phyloP scores from a whole-genome alignment of 2,113 vertebrate species.

The Dermatemys mawii region DNA sequence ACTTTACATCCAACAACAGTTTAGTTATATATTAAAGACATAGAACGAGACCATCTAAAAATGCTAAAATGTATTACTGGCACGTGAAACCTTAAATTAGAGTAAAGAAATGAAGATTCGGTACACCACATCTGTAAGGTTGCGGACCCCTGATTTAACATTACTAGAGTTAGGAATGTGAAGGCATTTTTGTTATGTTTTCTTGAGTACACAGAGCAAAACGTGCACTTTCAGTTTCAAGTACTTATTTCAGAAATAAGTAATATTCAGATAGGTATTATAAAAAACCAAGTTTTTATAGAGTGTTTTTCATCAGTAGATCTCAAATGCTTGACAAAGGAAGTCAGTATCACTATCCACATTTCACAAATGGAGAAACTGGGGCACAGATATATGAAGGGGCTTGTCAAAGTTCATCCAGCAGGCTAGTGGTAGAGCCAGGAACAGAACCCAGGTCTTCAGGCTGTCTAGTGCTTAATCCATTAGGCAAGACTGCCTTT shows the following conservation, averaged over 20 bases:
- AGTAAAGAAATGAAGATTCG: too few species aligned
- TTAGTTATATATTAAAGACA: too few species aligned
- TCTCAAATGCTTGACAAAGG: background rate
- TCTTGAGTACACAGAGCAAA: background rate
- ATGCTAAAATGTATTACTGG: too few species aligned
- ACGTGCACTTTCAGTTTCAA: accelerated
- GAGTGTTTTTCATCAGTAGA: background rate
- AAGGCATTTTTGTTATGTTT: background rate
- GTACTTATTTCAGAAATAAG: background rate
- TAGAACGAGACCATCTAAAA: too few species aligned
- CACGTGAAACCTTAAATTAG: too few species aligned
- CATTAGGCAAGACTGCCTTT: background rate
- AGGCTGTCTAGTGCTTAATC: background rate
- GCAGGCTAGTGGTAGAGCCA: background rate
- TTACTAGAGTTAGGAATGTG: background rate
- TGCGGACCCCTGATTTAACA: background rate
- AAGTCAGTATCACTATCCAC: background rate
- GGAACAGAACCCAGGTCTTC: background rate
- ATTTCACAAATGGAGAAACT: background rate
- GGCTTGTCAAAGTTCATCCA: background rate
- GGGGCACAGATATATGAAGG: background rate
- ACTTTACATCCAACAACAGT: too few species aligned
- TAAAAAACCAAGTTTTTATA: background rate
- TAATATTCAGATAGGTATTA: background rate
- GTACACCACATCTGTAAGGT: too few species aligned